Base-by-base conservation (phyloP, 2,113 vertebrate species). In the Ifrita kowaldi region DNA sequence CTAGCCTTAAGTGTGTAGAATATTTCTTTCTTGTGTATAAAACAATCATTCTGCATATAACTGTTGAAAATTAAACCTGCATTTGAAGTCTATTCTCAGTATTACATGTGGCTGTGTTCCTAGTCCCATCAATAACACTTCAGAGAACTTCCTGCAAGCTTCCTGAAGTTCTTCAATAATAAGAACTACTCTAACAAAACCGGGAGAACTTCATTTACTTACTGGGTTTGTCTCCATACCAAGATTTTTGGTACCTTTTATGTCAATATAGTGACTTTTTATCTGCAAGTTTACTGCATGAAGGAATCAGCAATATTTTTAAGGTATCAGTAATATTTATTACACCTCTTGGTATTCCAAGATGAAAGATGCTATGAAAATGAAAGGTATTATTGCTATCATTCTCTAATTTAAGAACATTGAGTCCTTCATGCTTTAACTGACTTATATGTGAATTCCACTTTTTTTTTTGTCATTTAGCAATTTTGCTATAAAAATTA, bases 401-500 rank as follows among this genome's bases (percentile, higher is more conserved):
- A 46, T 82, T 64, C 27, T 62, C 37, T 59, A 63, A 70, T 70
- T 90, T 70, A 74, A 78, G 73, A 95, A 70, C 47, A 62, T 57
- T 13, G 32, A 69, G 52, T 81, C 71, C 42, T 95, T 92, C 64
- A 77, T 81, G 35, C 68, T 86, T 89, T 93, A 81, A 59, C n/a
- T 81, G 47, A 81, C 47, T 73, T 23, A 35, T 46, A 78, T 42
- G 35, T 41, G 87, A 90, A 92, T 81, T 93, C 30, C 6, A 70
- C 11, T 2, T 56, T 79, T 49, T 49, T 74, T 74, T 83, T 62
- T 57, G 19, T 95, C 87, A 65, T 85, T 97, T 89, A 91, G 69
- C 78, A 96, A 89, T 49, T 90, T 77, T 70, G 47, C 62, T 90
- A 71, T 91, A 67, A 97, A 97, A 97, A 90, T 59, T 70, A 94